Conservation (phyloP, 2,797 vertebrate species). For the Brachyalestes nurse region DNA sequence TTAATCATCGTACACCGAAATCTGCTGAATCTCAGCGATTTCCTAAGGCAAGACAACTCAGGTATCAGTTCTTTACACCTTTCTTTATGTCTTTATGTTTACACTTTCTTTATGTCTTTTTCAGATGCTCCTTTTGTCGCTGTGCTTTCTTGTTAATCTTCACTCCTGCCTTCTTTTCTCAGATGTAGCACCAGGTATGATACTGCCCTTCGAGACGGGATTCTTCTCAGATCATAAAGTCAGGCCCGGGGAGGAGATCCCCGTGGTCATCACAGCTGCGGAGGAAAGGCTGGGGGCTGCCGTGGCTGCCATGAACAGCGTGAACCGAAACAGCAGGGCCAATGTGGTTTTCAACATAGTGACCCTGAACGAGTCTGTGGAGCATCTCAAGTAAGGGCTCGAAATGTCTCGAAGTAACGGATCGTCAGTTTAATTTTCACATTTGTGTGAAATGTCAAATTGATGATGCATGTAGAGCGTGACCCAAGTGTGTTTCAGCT, state of each 20-base stretch:
- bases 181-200: slow-evolving; percentile 67
- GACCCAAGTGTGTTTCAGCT: too few relatives aligned
- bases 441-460: too few relatives aligned
- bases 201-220: slow-evolving; percentile 82
- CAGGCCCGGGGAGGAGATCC: slow-evolving; percentile 82
- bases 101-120: not conserved
- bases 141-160: slow-evolving; percentile 43
- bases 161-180: not conserved
- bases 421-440: too few relatives aligned
- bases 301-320: slow-evolving; percentile 91
- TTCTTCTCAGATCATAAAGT: slow-evolving; percentile 76
- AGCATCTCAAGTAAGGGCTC: slow-evolving; percentile 86
- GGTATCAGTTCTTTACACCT: slow-evolving; percentile 71
- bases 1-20: slow-evolving; percentile 91
- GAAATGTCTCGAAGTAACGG: not conserved
- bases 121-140: not conserved
- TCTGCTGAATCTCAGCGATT: slow-evolving; percentile 90
- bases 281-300: slow-evolving; percentile 91
- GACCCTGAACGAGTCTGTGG: slow-evolving; percentile 87
- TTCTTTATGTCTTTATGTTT: not conserved
- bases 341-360: slow-evolving; percentile 91
- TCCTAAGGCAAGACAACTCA: slow-evolving; percentile 85
- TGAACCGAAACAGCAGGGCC: slow-evolving; percentile 87
- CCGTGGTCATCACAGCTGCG: slow-evolving; percentile 89
- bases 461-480: too few relatives aligned